Base-by-base conservation (phyloP, 2,113 vertebrate species). In the Phasianus colchicus region DNA sequence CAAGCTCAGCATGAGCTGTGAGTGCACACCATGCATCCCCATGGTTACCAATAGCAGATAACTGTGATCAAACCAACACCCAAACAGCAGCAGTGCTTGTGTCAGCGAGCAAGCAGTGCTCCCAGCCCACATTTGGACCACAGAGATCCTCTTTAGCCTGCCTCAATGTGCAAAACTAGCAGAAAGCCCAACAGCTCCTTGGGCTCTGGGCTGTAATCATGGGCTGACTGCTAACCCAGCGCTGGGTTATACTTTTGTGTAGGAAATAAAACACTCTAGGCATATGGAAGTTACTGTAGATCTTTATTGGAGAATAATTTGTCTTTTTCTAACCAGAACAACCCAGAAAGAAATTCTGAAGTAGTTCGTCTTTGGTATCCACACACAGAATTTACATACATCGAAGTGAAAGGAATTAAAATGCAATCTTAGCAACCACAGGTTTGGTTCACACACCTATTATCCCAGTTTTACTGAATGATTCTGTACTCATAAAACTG, bases 291-390 rank as follows among this genome's bases (percentile, higher is more conserved):
- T 94, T 96, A 96, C 90, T 84, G 88, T 29, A 95, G 93, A 93
- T 92, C 96, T 98, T 98, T 97, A 97, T 97, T 98, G 96, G 90
- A 95, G 91, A 92, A 75, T 22, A 86, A 86, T 89, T 86, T 76
- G 30, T 92, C 69, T 93, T 83, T 94, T 92, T 89, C 87, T 97
- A 95, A 95, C 61, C 94, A 97, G 86, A 97, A 97, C 96, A 96
- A 95, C 72, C 83, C 86, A 79, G 88, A 92, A 96, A 97, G 95
- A 96, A 97, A 96, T 76, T 73, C 70, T 86, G 73, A 86, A 80
- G 81, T 72, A 88, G 42, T 30, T 87, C 71, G 45, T 85, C 64
- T 36, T 79, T 91, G 69, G 65, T 82, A 50, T 93, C 78, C 66
- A 74, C 65, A 83, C 88, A 94, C n/a, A 91, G 27, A 82, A 82